phyloP scores from a whole-genome alignment of 2,113 vertebrate species.

The Ptyas mucosa region DNA sequence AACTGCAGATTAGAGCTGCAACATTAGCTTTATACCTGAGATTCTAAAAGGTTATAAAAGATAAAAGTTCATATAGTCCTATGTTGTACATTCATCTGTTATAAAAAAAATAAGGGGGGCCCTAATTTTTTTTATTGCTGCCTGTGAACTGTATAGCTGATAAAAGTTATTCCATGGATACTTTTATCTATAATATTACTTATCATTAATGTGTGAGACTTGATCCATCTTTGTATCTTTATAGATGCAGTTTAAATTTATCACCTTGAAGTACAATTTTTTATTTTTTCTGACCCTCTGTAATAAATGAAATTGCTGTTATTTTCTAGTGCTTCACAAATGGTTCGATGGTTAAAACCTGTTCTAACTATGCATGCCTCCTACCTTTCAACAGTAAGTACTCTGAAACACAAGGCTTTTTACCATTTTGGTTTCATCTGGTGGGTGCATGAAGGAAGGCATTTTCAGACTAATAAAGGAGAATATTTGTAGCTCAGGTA shows the following conservation, averaged over 20 bases:
- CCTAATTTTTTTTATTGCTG: not conserved
- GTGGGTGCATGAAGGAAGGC: not conserved
- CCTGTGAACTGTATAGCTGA: not conserved
- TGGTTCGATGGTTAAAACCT: constrained; percentile 92
- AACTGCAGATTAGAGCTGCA: not conserved
- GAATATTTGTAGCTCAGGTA: not conserved
- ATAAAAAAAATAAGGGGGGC: not conserved
- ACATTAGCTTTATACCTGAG: not conserved
- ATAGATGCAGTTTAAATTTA: not conserved
- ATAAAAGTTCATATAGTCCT: not conserved
- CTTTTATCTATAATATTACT: not conserved
- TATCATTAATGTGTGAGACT: not conserved
- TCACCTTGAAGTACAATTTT: not conserved
- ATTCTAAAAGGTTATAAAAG: not conserved
- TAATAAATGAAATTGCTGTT: constrained; percentile 8
- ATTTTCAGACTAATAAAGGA: not conserved
- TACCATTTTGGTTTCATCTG: not conserved
- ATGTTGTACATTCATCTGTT: not conserved
- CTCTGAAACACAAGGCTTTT: not conserved
- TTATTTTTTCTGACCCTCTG: not conserved
- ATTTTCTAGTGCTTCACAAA: constrained; percentile 80
- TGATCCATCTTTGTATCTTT: not conserved
- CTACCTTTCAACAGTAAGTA: constrained; percentile 92
- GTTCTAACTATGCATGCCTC: constrained; percentile 90
- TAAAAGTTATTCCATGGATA: not conserved